These are phyloP conservation scores for Equus przewalskii DNA, from an alignment of 2,113 vertebrate species.

Conservation along the genomic window DNA sequence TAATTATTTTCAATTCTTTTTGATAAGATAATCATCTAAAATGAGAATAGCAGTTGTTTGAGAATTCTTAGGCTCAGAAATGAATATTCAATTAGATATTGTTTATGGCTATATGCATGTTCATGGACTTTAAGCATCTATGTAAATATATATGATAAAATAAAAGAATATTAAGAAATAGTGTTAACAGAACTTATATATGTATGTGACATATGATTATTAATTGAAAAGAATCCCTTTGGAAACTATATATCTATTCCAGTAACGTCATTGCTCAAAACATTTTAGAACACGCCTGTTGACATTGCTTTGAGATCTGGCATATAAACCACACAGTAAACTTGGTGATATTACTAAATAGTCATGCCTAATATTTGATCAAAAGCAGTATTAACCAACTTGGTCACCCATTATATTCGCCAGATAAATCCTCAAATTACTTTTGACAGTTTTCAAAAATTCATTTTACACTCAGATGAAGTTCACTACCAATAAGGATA, in stretches of 20 bases:
- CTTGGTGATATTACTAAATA: not conserved
- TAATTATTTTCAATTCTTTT: constrained; percentile 7
- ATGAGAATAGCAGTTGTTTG: not conserved
- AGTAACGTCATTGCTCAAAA: not conserved
- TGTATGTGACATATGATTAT: not conserved
- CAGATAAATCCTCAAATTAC: constrained; percentile 60
- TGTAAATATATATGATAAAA: not conserved
- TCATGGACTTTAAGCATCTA: not conserved
- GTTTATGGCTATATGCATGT: not conserved
- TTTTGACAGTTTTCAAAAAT: constrained; percentile 62
- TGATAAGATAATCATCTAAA: not conserved
- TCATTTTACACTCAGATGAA: constrained; percentile 33
- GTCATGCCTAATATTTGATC: constrained; percentile 56
- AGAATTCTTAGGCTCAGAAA: constrained; percentile 10
- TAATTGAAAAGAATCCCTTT: constrained; percentile 8
- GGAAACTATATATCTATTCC: not conserved
- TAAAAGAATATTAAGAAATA: constrained; percentile 30
- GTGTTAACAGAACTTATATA: not conserved
- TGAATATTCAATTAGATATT: not conserved
- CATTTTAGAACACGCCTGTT: not conserved
- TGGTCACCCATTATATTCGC: constrained; percentile 55
- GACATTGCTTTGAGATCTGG: not conserved
- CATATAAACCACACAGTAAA: not conserved
- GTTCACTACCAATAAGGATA: not conserved
- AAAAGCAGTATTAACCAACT: constrained; percentile 64